Evolutionary conservation across 2,888 invertebrate genomes (phyloP).

Genomic region (Lepas anatifera): DNA sequence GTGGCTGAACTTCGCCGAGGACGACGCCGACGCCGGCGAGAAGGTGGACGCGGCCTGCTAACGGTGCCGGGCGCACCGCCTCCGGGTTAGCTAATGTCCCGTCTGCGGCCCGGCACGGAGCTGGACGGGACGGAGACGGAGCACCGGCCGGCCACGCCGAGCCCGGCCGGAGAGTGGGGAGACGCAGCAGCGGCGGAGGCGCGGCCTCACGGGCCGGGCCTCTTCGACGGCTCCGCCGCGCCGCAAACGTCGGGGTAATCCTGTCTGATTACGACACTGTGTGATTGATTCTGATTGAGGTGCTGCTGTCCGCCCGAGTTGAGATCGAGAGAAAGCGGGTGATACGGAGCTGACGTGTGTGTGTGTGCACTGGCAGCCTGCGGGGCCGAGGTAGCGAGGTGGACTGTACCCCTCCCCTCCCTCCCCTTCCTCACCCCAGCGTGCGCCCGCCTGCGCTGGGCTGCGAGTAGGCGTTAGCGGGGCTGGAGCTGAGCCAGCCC

Average conservation of each 20-base stretch:
- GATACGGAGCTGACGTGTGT: too few species aligned
- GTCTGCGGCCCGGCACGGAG: background rate
- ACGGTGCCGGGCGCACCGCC: background rate
- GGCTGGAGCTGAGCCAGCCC: too few species aligned
- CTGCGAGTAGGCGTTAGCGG: too few species aligned
- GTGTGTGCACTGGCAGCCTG: too few species aligned
- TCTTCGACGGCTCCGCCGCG: background rate
- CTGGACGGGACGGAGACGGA: background rate
- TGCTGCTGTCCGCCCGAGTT: too few species aligned
- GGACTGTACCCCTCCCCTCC: too few species aligned
- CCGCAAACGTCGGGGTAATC: background rate
- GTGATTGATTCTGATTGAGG: too few species aligned
- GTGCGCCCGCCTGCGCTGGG: too few species aligned
- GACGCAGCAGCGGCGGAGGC: background rate
- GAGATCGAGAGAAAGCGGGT: too few species aligned
- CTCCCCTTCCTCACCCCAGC: too few species aligned
- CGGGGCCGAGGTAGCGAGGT: too few species aligned
- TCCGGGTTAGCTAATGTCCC: background rate
- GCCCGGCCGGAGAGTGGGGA: background rate
- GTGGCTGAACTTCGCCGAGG: slow-evolving; percentile 43
- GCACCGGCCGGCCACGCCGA: background rate
- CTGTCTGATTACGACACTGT: too few species aligned
- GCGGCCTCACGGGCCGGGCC: background rate
- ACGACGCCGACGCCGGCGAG: background rate
- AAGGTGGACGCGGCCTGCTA: background rate